These are phyloP conservation scores for Caenorhabditis remanei DNA, from an alignment of 1,140 invertebrate genomes.

Conservation along the genomic window DNA sequence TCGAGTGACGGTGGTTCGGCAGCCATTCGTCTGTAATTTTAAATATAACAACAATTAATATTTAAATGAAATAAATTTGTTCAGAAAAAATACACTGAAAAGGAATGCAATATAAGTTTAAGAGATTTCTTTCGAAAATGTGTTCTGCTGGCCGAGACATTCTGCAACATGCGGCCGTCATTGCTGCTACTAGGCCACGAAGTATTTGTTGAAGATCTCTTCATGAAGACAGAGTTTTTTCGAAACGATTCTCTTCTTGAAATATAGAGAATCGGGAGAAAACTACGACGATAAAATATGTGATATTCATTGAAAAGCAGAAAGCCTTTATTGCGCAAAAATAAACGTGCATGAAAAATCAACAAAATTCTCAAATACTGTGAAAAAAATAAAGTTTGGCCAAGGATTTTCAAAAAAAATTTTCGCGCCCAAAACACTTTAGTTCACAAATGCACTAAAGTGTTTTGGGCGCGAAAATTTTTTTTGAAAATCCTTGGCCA, in stretches of 20 bases:
- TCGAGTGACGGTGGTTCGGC: slow-evolving; percentile 92
- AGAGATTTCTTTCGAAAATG: neutral
- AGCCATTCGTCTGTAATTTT: slow-evolving; percentile 63
- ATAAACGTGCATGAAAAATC: slow-evolving; percentile 38
- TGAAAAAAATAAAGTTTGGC: neutral
- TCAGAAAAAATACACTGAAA: neutral
- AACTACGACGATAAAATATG: neutral
- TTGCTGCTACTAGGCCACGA: neutral
- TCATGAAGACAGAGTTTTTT: neutral
- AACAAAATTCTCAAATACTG: slow-evolving; percentile 44
- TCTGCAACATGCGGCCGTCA: neutral
- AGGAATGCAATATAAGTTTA: neutral
- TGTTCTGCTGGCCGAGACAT: neutral
- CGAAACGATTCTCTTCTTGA: neutral
- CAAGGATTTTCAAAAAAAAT: too few relatives aligned
- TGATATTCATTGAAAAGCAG: neutral
- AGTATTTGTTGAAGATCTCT: neutral
- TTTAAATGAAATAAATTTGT: neutral
- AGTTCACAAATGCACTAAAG: too few relatives aligned
- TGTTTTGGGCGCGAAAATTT: too few relatives aligned
- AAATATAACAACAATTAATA: neutral
- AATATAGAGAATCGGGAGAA: neutral
- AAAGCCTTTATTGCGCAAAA: slow-evolving; percentile 52
- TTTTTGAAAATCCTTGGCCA: too few relatives aligned
- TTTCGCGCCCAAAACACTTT: too few relatives aligned